A percentile compares a stretch with the other conserved stretches of the same genome.
Conservation (phyloP, 2,888 invertebrate species). For the Polia nebulosa region DNA sequence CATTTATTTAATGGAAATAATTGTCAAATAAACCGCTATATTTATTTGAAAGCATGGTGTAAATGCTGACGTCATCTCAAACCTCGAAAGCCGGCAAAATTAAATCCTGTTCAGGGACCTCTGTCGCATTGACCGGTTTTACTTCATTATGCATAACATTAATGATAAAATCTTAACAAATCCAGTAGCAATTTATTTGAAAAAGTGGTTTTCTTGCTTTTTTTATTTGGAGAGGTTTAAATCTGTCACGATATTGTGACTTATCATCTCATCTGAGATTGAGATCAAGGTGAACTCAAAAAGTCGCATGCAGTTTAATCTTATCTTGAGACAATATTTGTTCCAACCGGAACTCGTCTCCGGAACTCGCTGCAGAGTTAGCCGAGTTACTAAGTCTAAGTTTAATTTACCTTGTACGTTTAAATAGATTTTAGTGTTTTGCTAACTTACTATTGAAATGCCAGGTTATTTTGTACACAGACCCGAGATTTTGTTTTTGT, state of each 20-base stretch:
- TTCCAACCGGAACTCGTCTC: slow-evolving; percentile 44
- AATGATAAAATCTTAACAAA: slow-evolving; percentile 52
- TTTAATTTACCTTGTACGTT: slow-evolving; percentile 22
- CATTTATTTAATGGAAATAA: slow-evolving; percentile 35
- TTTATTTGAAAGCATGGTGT: slow-evolving; percentile 32
- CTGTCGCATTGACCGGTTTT: slow-evolving; percentile 38
- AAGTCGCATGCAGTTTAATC: slow-evolving; percentile 32
- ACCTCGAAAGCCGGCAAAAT: slow-evolving; percentile 36
- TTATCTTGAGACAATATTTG: slow-evolving; percentile 58
- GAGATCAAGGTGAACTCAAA: slow-evolving; percentile 62
- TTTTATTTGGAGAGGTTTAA: slow-evolving; percentile 29
- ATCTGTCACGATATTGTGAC: slow-evolving; percentile 35
- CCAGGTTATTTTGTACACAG: not conserved
- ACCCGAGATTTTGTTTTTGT: no score
- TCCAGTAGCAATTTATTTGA: slow-evolving; percentile 45
- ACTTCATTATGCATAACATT: slow-evolving; percentile 38
- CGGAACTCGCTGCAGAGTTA: slow-evolving; percentile 40
- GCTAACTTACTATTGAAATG: not conserved
- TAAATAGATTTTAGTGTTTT: slow-evolving; percentile 11
- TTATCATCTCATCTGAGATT: slow-evolving; percentile 45
- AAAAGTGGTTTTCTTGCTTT: slow-evolving; percentile 13
- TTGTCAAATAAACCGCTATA: slow-evolving; percentile 47
- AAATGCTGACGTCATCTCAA: slow-evolving; percentile 44
- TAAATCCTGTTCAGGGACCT: slow-evolving; percentile 31
- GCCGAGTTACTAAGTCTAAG: slow-evolving; percentile 15